Percentiles rank a stretch among this genome's conserved stretches.
These are phyloP conservation scores for Xestia sexstrigata DNA, from an alignment of 2,888 invertebrate species.

Conservation along the genomic window DNA sequence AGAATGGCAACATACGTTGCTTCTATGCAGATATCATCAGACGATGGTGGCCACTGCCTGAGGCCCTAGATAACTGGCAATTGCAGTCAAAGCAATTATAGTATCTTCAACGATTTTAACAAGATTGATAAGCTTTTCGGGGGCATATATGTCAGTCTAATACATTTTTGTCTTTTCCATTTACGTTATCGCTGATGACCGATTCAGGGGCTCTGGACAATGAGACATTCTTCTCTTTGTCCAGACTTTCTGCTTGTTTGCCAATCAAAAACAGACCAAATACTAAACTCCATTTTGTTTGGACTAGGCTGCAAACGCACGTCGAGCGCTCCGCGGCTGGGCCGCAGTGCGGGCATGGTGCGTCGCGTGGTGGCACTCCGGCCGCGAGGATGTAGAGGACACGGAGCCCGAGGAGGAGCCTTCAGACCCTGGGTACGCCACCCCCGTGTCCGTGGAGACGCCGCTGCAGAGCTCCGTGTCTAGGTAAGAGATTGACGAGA, in stretches of 20 bases:
- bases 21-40: no score
- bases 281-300: conserved; percentile 1
- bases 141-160: not conserved
- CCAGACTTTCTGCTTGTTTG: not conserved
- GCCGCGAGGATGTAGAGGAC: conserved; percentile 95
- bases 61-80: no score
- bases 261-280: not conserved
- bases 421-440: conserved; percentile 94
- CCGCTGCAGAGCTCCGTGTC: conserved; percentile 96
- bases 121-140: no score
- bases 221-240: not conserved
- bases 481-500: conserved; percentile 84
- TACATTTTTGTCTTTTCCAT: not conserved
- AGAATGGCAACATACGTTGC: no score
- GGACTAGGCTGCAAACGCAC: conserved; percentile 72
- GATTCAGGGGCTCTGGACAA: not conserved
- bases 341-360: conserved; percentile 94
- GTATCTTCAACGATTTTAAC: no score
- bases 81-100: no score
- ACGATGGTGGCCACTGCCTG: no score
- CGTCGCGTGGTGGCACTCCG: conserved; percentile 97
- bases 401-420: conserved; percentile 95
- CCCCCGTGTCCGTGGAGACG: conserved; percentile 96
- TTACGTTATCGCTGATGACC: not conserved
- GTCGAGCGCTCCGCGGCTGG: conserved; percentile 86